Percentiles rank a stretch among this genome's conserved stretches.
Evolutionary conservation across 2,888 invertebrate genomes (phyloP).

Genomic region (Apodemia hepburni): DNA sequence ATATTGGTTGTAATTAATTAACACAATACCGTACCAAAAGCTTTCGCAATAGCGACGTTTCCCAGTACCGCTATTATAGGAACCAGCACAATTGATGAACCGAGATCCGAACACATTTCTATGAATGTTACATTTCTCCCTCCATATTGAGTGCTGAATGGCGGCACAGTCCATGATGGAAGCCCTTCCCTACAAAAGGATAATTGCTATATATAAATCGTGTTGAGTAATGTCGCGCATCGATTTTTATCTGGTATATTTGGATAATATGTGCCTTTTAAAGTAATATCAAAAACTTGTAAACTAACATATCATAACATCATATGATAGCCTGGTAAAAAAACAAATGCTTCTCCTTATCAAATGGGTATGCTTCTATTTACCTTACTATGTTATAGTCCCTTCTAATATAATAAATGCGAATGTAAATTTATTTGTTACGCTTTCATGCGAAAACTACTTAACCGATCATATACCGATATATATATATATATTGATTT

Average conservation of each 20-base stretch:
- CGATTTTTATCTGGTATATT: background rate
- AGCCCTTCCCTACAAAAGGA: constrained; percentile 82
- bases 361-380: no score
- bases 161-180: constrained; percentile 84
- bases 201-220: background rate
- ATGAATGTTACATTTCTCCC: constrained; percentile 81
- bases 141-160: constrained; percentile 83
- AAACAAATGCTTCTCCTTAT: no score
- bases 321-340: no score
- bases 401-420: no score
- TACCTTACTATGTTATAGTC: no score
- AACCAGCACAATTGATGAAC: constrained; percentile 91
- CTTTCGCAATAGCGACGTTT: constrained; percentile 97
- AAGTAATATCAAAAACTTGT: background rate
- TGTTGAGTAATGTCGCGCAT: constrained; percentile 1
- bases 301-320: no score
- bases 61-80: constrained; percentile 95
- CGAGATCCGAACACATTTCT: constrained; percentile 89
- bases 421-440: no score
- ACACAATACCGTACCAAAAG: constrained; percentile 85
- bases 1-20: background rate
- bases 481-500: no score
- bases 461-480: no score
- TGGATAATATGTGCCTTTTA: background rate
- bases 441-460: no score